Base-by-base conservation (phyloP, 2,113 vertebrate species). In the Ophthalmotilapia sp. region DNA sequence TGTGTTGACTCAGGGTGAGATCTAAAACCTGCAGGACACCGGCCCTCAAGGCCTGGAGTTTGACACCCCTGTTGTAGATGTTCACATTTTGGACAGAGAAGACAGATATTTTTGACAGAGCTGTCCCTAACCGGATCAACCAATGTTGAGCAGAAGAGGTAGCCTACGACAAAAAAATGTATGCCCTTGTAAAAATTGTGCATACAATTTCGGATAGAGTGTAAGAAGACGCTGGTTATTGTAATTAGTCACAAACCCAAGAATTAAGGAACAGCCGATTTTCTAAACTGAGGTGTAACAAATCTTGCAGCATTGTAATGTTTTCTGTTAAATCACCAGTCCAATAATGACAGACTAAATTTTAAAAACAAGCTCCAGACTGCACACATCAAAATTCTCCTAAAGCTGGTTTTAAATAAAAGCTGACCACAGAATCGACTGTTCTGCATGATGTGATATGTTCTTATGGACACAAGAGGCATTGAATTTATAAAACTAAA, bases 1-100 rank as follows among this genome's bases (percentile, higher is more conserved):
- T 29, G 23, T 58, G 55, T 58, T 58, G 23, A 58, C 55, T 0
- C 14, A 9, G 23, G 0, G 55, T 29, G 13, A 29, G 55, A 15
- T 58, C 55, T 58, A 29, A 58, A 58, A 29, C 26, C 26, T 58
- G 7, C 55, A 58, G 55, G 55, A 29, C 55, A 15, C 23, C 0
- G 1, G 26, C 26, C 13, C 55, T 58, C 13, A 5, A 29, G 26
- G 55, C 23, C 55, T 29, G 55, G 55, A 58, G 55, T 58, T 58
- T 29, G 54, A 56, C 12, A 56, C 12, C 23, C 54, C 55, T 58
- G 55, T 62, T 33, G 58, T 33, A 33, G 58, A 62, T 62, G 9
- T 33, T 33, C 58, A 19, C 29, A 62, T 62, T 33, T 62, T 62
- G 58, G 58, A 62, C 15, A 58, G 56, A 5, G 54, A 56, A 56